Evolutionary conservation across 2,797 vertebrate genomes (phyloP).

Genomic region (Sebastes oblongus): DNA sequence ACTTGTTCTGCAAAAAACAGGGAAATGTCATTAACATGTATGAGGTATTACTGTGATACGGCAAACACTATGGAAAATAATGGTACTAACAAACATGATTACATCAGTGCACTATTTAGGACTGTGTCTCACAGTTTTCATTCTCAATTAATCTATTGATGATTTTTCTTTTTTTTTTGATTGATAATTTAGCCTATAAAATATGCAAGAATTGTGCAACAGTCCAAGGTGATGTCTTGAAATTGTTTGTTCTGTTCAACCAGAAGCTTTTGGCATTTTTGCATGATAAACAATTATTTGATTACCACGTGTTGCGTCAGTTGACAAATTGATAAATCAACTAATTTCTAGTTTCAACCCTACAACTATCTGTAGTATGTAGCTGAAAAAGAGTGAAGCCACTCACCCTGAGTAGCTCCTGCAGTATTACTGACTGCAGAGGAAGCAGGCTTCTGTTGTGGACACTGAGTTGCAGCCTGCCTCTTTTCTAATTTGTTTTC

Average conservation of each 20-base stretch:
- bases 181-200: no score
- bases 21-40: not conserved
- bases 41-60: not conserved
- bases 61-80: not conserved
- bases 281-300: not conserved
- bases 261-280: not conserved
- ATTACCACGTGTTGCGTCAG: not conserved
- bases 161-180: not conserved
- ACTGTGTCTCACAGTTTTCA: not conserved
- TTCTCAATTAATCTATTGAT: not conserved
- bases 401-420: slow-evolving; percentile 26
- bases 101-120: not conserved
- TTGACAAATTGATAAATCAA: not conserved
- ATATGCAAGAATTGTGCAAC: not conserved
- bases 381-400: not conserved
- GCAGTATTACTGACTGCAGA: not conserved
- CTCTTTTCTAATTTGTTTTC: not conserved
- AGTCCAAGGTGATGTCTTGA: not conserved
- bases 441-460: not conserved
- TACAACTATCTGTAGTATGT: no score
- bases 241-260: not conserved
- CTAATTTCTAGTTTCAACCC: not conserved
- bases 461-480: not conserved
- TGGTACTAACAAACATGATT: not conserved
- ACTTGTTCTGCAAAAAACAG: slow-evolving; percentile 16